Conservation (phyloP, 2,113 vertebrate species). For the Oenanthe oenanthe region DNA sequence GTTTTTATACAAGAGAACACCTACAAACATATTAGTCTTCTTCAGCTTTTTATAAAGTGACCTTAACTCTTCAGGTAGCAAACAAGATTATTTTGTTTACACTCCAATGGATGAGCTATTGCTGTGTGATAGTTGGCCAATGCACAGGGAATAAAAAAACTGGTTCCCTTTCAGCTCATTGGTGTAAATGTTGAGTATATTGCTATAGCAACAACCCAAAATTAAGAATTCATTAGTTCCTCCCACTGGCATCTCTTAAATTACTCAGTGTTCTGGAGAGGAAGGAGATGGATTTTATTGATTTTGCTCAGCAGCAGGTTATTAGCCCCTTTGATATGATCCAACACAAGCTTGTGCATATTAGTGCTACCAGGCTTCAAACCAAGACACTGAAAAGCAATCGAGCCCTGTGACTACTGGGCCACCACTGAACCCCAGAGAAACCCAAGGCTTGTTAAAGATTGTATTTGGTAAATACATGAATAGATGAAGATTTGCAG, state of each 20-base stretch:
- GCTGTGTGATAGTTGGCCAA: not conserved
- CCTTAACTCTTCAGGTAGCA: not conserved
- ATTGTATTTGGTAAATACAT: not conserved
- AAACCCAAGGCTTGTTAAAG: not conserved
- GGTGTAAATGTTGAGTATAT: not conserved
- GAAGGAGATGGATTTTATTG: not conserved
- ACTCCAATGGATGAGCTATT: not conserved
- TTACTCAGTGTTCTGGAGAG: not conserved
- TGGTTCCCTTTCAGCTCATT: not conserved
- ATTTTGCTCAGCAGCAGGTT: not conserved
- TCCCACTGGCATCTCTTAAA: not conserved
- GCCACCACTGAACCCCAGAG: not conserved
- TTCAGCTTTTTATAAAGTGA: not conserved
- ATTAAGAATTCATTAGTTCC: not conserved
- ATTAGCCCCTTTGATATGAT: not conserved
- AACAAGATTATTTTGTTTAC: not conserved
- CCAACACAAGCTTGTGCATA: not conserved
- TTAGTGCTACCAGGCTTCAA: not conserved
- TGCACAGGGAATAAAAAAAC: not conserved
- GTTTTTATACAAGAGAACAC: not conserved
- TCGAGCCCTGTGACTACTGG: not conserved
- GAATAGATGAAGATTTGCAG: not conserved
- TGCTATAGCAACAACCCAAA: slow-evolving; percentile 22
- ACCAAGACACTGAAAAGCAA: not conserved
- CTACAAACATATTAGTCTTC: not conserved